Evolutionary conservation across 2,797 vertebrate species (phyloP).

Genomic region (Molossus molossus): DNA sequence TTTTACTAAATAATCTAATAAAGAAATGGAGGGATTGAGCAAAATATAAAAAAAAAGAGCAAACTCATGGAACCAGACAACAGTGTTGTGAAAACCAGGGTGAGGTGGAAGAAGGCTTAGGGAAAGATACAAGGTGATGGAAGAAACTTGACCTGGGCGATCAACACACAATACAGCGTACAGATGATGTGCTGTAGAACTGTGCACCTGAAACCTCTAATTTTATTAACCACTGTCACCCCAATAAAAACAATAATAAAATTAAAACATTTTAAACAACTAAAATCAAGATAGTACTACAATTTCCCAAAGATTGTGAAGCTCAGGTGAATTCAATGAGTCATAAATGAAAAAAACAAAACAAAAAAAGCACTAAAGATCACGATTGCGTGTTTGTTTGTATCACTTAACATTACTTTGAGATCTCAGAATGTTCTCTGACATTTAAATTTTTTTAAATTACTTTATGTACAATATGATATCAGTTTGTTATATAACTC

Average conservation of each 20-base stretch:
- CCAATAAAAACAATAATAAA: too few relatives aligned
- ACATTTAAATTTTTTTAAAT: not conserved
- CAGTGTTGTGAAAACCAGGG: too few relatives aligned
- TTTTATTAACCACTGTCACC: too few relatives aligned
- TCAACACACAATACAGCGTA: too few relatives aligned
- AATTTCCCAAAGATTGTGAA: not conserved
- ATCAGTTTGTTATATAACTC: not conserved
- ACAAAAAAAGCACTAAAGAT: not conserved
- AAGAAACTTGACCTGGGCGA: too few relatives aligned
- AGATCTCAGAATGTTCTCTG: not conserved
- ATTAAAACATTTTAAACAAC: not conserved
- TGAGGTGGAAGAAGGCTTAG: too few relatives aligned
- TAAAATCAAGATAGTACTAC: not conserved
- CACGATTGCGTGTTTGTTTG: not conserved
- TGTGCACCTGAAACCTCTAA: too few relatives aligned
- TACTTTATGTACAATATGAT: not conserved
- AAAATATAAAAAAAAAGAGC: too few relatives aligned
- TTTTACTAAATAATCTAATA: not conserved
- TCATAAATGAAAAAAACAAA: not conserved
- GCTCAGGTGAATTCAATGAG: not conserved
- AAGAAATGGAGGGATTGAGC: not conserved
- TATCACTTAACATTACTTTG: slow-evolving; percentile 14
- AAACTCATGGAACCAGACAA: too few relatives aligned
- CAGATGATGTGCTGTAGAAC: too few relatives aligned
- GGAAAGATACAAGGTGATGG: too few relatives aligned